Evolutionary conservation across 2,113 vertebrate genomes (phyloP).

Genomic region (Campylorhamphus procurvoides): DNA sequence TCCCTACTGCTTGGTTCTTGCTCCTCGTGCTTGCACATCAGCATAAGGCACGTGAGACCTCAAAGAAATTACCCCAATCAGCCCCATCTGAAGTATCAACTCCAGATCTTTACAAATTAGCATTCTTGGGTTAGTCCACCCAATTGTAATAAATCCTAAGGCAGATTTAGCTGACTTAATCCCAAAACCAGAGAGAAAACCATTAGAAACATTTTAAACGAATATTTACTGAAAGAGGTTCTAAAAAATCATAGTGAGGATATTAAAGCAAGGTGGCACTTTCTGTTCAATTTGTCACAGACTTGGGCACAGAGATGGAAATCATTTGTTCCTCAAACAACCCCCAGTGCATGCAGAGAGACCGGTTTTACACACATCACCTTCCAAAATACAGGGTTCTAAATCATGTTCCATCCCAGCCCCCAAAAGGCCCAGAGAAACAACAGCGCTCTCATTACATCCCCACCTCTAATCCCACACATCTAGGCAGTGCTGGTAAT

Average conservation of each 20-base stretch:
- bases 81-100: neutral
- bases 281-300: neutral
- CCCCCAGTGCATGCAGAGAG: neutral
- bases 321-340: conserved; percentile 14
- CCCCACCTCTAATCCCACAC: conserved; percentile 45
- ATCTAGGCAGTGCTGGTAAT: neutral
- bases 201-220: neutral
- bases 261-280: neutral
- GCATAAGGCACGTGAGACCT: accelerated
- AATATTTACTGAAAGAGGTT: neutral
- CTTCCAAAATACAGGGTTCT: conserved; percentile 21
- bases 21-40: neutral
- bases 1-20: neutral
- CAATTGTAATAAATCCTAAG: neutral
- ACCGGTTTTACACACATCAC: neutral
- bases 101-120: neutral
- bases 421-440: conserved; percentile 41
- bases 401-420: conserved; percentile 18
- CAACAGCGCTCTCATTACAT: conserved; percentile 9
- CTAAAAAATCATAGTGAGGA: neutral
- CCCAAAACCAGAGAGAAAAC: neutral
- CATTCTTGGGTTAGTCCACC: neutral
- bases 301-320: neutral
- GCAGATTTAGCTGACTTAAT: neutral
- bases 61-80: neutral